These are phyloP conservation scores for Harpegnathos saltator DNA, from an alignment of 1,140 invertebrate genomes.

Conservation along the genomic window DNA sequence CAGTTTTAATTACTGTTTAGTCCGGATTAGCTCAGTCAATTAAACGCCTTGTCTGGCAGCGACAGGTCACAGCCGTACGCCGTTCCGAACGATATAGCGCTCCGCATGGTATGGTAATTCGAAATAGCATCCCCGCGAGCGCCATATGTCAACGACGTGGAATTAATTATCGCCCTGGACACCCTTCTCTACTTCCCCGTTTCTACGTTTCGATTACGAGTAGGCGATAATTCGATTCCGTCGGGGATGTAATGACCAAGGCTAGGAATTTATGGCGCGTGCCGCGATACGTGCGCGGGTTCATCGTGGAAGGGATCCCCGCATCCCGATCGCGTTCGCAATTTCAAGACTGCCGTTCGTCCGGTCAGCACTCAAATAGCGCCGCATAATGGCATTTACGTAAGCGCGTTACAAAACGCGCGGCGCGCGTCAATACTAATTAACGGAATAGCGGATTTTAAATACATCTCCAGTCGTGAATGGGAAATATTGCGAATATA, in stretches of 20 bases:
- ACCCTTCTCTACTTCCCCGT: conserved; percentile 58
- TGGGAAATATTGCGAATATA: too few relatives aligned
- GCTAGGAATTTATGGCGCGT: conserved; percentile 2
- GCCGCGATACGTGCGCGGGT: background rate
- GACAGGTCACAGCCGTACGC: conserved; percentile 65
- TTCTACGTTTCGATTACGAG: conserved; percentile 53
- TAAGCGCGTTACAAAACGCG: too few relatives aligned
- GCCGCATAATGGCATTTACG: background rate
- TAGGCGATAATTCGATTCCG: conserved; percentile 53
- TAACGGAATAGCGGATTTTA: too few relatives aligned
- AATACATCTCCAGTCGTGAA: too few relatives aligned
- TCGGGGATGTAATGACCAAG: conserved; percentile 33
- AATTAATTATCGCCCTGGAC: conserved; percentile 73
- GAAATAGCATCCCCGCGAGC: conserved; percentile 71
- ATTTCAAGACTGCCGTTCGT: background rate
- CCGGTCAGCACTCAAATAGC: background rate
- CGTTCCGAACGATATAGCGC: conserved; percentile 69
- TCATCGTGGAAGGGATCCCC: background rate
- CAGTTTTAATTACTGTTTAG: conserved; percentile 71
- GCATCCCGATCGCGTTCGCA: background rate
- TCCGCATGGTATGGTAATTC: conserved; percentile 71
- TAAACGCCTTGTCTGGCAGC: conserved; percentile 66
- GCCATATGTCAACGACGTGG: conserved; percentile 74
- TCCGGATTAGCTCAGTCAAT: conserved; percentile 68
- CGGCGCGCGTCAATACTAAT: too few relatives aligned